Evolutionary conservation across 2,113 vertebrate species (phyloP).

Genomic region (Rhineura floridana): DNA sequence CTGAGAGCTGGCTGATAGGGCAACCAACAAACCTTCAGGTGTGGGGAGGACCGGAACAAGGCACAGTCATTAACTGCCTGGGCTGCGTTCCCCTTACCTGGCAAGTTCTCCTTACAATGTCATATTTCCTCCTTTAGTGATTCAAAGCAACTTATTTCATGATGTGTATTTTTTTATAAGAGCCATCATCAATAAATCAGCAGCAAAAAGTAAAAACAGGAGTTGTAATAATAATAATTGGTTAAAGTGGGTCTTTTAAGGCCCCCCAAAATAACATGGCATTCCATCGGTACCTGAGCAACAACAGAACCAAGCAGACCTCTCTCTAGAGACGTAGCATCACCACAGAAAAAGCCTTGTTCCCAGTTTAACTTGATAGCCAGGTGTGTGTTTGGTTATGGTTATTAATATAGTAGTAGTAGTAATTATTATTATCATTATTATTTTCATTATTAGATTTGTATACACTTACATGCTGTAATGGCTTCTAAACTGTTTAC

Average conservation of each 20-base stretch:
- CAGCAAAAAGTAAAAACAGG: background rate
- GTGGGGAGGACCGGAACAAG: too few species aligned
- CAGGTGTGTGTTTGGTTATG: too few species aligned
- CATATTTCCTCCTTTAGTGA: background rate
- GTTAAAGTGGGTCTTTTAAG: background rate
- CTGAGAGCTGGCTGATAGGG: too few species aligned
- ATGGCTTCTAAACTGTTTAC: too few species aligned
- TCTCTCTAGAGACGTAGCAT: background rate
- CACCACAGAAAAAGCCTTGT: background rate
- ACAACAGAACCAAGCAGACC: background rate
- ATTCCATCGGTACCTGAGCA: background rate
- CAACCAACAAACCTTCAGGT: too few species aligned
- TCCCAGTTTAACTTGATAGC: background rate
- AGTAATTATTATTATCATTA: too few species aligned
- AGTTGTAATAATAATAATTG: background rate
- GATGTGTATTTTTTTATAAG: background rate
- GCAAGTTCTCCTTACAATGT: too few species aligned
- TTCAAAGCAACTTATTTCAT: background rate
- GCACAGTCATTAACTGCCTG: too few species aligned
- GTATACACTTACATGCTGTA: too few species aligned
- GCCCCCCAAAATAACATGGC: background rate
- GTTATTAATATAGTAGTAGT: too few species aligned
- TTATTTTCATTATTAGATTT: too few species aligned
- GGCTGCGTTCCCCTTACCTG: too few species aligned
- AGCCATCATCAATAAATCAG: background rate